Percentiles rank a stretch among this genome's conserved stretches.
Evolutionary conservation across 2,113 vertebrate species (phyloP).

Genomic region (Nothobranchius kuhntae): DNA sequence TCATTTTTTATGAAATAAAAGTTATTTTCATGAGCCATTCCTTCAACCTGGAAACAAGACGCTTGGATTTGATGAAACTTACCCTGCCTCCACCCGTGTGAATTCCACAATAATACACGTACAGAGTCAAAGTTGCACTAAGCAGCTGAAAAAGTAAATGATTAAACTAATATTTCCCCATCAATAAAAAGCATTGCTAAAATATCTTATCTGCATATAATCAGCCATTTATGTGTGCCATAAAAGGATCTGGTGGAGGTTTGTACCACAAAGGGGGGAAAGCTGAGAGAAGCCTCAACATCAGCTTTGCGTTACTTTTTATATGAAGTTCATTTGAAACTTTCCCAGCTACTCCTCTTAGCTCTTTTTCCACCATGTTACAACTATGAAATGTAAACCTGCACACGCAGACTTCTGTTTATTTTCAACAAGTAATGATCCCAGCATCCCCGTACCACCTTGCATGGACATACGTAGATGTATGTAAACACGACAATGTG

Average conservation of each 20-base stretch:
- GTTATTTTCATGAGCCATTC: too few species aligned
- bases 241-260: conserved; percentile 3
- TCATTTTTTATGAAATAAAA: too few species aligned
- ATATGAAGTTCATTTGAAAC: conserved; percentile 13
- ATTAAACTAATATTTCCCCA: conserved; percentile 17
- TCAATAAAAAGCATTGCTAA: conserved; percentile 11
- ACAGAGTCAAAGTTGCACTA: not conserved
- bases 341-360: conserved; percentile 28
- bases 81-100: too few species aligned
- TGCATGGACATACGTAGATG: too few species aligned
- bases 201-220: conserved; percentile 17
- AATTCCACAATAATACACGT: too few species aligned
- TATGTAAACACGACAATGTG: too few species aligned
- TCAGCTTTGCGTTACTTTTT: conserved; percentile 5
- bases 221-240: conserved; percentile 29
- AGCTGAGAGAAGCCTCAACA: conserved; percentile 25
- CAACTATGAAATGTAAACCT: conserved; percentile 16
- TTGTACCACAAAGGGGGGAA: conserved; percentile 29
- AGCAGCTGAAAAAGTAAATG: conserved; percentile 12
- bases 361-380: conserved; percentile 17
- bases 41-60: too few species aligned
- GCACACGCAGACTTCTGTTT: conserved; percentile 6
- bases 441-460: too few species aligned
- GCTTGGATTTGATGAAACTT: too few species aligned
- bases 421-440: not conserved